A percentile compares a stretch with the other conserved stretches of the same genome.
Evolutionary conservation across 2,888 invertebrate species (phyloP).

Genomic region (Steinernema scapterisci): DNA sequence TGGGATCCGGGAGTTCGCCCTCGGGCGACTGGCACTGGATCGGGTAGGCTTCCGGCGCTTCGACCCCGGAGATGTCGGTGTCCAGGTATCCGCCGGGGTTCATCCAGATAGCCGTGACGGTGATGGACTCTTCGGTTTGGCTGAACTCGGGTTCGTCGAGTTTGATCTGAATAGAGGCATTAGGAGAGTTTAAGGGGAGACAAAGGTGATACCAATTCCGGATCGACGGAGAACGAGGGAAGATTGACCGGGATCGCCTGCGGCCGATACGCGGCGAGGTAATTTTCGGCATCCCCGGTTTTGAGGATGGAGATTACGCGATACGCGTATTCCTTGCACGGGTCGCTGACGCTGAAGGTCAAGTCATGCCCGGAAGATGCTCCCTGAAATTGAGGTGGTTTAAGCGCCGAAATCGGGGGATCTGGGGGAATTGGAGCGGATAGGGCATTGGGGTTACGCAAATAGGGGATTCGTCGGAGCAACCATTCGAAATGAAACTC

Average conservation of each 20-base stretch:
- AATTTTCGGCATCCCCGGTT: slow-evolving; percentile 49
- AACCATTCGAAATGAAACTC: too few relatives aligned
- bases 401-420: background rate
- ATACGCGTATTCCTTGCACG: slow-evolving; percentile 65
- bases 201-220: slow-evolving; percentile 45
- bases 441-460: too few relatives aligned
- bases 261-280: slow-evolving; percentile 53
- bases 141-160: slow-evolving; percentile 26
- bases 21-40: slow-evolving; percentile 61
- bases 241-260: slow-evolving; percentile 55
- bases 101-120: slow-evolving; percentile 5
- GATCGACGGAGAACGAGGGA: slow-evolving; percentile 54
- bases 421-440: too few relatives aligned
- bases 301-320: slow-evolving; percentile 55
- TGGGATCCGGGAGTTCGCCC: slow-evolving; percentile 52
- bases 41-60: slow-evolving; percentile 59
- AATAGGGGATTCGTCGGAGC: too few relatives aligned
- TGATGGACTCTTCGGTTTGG: slow-evolving; percentile 1
- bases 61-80: slow-evolving; percentile 60
- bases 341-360: slow-evolving; percentile 59
- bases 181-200: background rate
- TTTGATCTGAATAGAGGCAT: slow-evolving; percentile 38
- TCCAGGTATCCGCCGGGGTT: slow-evolving; percentile 55
- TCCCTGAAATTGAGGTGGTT: slow-evolving; percentile 48
- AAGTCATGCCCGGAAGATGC: slow-evolving; percentile 58